Conservation (phyloP, 2,888 invertebrate genomes). For the Hartigia nigra region DNA sequence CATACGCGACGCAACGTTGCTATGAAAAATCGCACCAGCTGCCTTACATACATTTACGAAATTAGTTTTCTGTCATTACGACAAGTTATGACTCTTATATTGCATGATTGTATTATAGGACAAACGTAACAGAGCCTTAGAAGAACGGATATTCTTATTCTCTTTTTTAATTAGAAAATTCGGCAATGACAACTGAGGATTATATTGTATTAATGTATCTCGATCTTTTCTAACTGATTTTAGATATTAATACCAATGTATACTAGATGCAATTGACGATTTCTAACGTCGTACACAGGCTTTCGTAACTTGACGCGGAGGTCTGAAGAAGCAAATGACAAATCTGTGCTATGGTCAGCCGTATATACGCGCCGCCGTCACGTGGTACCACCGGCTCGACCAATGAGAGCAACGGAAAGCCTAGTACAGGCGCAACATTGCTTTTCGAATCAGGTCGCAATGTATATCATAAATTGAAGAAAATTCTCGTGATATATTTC, state of each 20-base stretch:
- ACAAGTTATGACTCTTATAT: background rate
- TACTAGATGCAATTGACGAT: background rate
- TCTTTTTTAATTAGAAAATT: background rate
- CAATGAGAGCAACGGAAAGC: slow-evolving; percentile 5
- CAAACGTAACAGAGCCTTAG: background rate
- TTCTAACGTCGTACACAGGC: background rate
- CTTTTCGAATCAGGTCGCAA: background rate
- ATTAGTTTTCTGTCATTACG: background rate
- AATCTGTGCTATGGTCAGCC: slow-evolving; percentile 32
- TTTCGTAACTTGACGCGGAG: slow-evolving; percentile 32
- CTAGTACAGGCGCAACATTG: background rate
- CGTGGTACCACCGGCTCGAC: slow-evolving; percentile 23
- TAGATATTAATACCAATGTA: background rate
- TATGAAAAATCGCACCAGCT: background rate
- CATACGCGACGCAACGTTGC: background rate
- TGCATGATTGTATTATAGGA: background rate
- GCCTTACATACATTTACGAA: background rate
- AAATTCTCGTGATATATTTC: background rate
- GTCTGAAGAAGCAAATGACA: slow-evolving; percentile 44
- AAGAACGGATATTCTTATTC: background rate
- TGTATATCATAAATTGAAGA: background rate
- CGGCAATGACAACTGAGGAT: background rate
- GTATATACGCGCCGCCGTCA: slow-evolving; percentile 41
- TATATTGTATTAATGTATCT: background rate
- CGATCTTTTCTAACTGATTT: background rate